These are phyloP conservation scores for Labrus mixtus DNA, from an alignment of 2,113 vertebrate genomes.

Conservation along the genomic window DNA sequence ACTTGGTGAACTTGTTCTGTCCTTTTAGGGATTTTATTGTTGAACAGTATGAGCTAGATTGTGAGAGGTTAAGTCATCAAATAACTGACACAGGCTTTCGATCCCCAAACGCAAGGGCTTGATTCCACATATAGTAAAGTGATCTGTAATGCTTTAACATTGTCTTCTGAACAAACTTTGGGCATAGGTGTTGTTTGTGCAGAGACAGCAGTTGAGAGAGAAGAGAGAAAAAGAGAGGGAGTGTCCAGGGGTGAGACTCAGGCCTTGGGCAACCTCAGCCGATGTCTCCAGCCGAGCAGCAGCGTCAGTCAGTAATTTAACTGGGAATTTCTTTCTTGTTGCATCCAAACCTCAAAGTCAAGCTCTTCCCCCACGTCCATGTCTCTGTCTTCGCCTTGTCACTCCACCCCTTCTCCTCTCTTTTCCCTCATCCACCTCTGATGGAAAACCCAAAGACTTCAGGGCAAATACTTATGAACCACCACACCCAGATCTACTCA, in stretches of 20 bases:
- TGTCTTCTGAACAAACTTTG: slow-evolving; percentile 6
- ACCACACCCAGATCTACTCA: slow-evolving; percentile 70
- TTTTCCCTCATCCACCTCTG: slow-evolving; percentile 53
- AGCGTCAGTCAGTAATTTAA: slow-evolving; percentile 79
- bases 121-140: not conserved
- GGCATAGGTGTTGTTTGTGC: not conserved
- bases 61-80: too few relatives aligned
- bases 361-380: slow-evolving; percentile 71
- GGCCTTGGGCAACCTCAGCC: slow-evolving; percentile 73
- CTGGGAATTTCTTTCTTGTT: slow-evolving; percentile 74
- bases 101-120: not conserved
- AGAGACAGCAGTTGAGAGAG: slow-evolving; percentile 7
- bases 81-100: too few relatives aligned
- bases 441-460: slow-evolving; percentile 67
- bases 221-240: slow-evolving; percentile 54
- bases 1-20: slow-evolving; percentile 16
- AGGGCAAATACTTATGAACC: slow-evolving; percentile 64
- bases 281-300: slow-evolving; percentile 72
- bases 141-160: slow-evolving; percentile 9
- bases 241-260: slow-evolving; percentile 64
- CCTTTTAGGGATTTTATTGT: slow-evolving; percentile 16
- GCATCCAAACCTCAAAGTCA: slow-evolving; percentile 82
- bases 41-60: not conserved
- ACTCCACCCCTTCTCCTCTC: slow-evolving; percentile 52
- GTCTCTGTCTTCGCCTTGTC: slow-evolving; percentile 69